Evolutionary conservation across 2,113 vertebrate species (phyloP).

Genomic region (Toxotes chatareus): DNA sequence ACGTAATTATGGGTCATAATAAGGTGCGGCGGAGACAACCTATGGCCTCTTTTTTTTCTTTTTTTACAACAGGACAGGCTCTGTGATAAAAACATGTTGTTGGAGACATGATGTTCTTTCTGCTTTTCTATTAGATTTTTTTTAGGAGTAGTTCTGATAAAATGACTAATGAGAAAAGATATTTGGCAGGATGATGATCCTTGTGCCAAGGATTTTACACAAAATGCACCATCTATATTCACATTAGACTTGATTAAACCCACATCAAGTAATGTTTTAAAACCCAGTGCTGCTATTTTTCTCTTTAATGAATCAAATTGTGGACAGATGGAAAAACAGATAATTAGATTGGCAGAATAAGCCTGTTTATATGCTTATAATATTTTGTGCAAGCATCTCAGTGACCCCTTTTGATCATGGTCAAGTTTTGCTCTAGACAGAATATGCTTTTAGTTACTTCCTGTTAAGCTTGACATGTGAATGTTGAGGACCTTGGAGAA

Average conservation of each 20-base stretch:
- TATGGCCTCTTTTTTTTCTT: not conserved
- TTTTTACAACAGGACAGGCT: too few species aligned
- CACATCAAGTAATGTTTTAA: not conserved
- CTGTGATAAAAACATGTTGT: not conserved
- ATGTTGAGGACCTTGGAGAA: constrained; percentile 35
- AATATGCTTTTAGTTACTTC: constrained; percentile 17
- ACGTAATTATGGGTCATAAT: not conserved
- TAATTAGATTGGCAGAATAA: not conserved
- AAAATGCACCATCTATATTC: constrained; percentile 4
- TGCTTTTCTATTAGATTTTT: not conserved
- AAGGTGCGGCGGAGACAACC: not conserved
- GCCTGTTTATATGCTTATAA: constrained; percentile 3
- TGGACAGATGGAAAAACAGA: not conserved
- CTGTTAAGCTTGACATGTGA: constrained; percentile 34
- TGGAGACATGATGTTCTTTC: not conserved
- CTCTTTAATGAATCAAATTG: not conserved
- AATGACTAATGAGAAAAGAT: not conserved
- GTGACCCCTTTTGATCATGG: constrained; percentile 22
- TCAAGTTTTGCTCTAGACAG: constrained; percentile 12
- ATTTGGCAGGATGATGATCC: not conserved
- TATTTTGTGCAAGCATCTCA: constrained; percentile 8
- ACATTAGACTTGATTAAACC: not conserved
- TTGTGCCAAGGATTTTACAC: not conserved
- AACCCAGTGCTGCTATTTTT: not conserved
- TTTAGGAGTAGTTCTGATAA: not conserved